These are phyloP conservation scores for Kryptolebias marmoratus DNA, from an alignment of 2,113 vertebrate genomes.

Conservation along the genomic window DNA sequence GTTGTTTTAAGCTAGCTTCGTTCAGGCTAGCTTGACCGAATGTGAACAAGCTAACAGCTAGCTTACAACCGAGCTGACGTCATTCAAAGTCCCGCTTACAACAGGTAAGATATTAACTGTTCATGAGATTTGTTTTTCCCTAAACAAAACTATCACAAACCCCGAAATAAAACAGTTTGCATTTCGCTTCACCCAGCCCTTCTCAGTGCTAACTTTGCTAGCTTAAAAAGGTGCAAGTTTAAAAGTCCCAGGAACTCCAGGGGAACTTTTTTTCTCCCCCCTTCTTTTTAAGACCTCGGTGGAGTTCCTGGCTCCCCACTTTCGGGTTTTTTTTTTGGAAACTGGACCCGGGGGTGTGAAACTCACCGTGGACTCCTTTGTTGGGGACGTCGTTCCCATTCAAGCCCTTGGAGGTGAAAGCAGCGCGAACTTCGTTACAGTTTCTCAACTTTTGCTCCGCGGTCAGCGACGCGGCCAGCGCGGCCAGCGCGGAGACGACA, in stretches of 20 bases:
- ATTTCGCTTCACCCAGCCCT: no score
- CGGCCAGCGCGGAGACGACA: constrained; percentile 76
- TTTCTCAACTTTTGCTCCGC: constrained; percentile 87
- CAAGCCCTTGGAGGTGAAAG: constrained; percentile 91
- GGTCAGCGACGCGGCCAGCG: constrained; percentile 72
- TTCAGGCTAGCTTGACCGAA: no score
- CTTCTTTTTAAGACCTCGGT: neutral
- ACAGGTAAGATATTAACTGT: no score
- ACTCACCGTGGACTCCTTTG: constrained; percentile 88
- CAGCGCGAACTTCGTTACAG: constrained; percentile 88
- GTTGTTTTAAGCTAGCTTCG: no score
- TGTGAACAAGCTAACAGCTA: no score
- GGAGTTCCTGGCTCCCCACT: neutral
- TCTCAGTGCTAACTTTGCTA: constrained; percentile 27
- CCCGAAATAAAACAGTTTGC: no score
- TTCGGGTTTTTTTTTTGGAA: neutral
- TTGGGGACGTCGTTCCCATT: constrained; percentile 90
- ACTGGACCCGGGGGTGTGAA: neutral
- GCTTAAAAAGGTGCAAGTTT: constrained; percentile 2
- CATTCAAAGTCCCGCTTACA: no score
- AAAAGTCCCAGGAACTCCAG: constrained; percentile 6
- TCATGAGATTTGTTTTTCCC: no score
- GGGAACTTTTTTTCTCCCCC: neutral
- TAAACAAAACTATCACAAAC: no score
- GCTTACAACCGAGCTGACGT: no score